Conservation (phyloP, 2,888 invertebrate genomes). For the Chymomyza amoena region DNA sequence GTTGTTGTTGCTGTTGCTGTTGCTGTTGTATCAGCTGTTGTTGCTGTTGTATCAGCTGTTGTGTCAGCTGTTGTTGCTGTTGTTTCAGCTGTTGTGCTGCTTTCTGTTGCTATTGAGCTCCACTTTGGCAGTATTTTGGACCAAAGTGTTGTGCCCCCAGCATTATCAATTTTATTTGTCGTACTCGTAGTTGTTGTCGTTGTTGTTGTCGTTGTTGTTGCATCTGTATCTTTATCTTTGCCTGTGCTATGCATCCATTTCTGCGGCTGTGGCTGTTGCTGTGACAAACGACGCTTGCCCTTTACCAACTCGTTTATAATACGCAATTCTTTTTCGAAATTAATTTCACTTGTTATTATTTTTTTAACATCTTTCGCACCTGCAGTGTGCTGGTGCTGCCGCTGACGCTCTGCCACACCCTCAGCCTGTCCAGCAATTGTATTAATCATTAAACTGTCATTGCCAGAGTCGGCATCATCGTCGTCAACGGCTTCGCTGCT, state of each 20-base stretch:
- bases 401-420: conserved; percentile 12
- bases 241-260: conserved; percentile 18
- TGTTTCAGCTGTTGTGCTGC: conserved; percentile 6
- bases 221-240: not conserved
- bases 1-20: conserved; percentile 30
- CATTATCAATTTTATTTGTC: conserved; percentile 19
- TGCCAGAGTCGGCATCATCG: conserved; percentile 23
- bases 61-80: not conserved
- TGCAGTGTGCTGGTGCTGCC: not conserved
- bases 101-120: conserved; percentile 20
- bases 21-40: conserved; percentile 21
- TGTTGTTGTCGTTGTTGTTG: conserved; percentile 13
- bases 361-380: not conserved
- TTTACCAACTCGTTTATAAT: conserved; percentile 76
- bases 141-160: conserved; percentile 48
- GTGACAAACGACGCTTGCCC: conserved; percentile 51
- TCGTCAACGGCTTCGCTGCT: conserved; percentile 20
- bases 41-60: conserved; percentile 17
- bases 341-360: conserved; percentile 55
- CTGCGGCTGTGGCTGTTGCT: conserved; percentile 38
- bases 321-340: conserved; percentile 70
- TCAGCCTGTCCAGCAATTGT: conserved; percentile 48
- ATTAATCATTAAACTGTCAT: conserved; percentile 64
- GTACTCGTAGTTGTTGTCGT: conserved; percentile 14
- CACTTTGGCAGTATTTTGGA: conserved; percentile 61